Conservation (phyloP, 2,888 invertebrate genomes). For the Thumatha senex region DNA sequence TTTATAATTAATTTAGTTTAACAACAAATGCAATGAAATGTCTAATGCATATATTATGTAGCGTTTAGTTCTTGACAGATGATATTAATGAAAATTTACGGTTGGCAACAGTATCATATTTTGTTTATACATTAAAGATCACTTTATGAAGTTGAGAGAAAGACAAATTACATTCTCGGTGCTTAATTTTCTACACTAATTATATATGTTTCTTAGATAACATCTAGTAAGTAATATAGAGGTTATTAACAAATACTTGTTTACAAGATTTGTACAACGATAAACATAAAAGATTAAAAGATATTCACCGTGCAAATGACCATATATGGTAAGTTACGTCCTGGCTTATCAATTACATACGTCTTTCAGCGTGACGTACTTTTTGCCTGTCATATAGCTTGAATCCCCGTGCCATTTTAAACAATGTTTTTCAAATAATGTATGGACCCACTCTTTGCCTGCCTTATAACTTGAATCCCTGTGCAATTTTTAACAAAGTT, state of each 20-base stretch:
- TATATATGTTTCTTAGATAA: slow-evolving; percentile 4
- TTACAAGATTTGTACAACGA: slow-evolving; percentile 15
- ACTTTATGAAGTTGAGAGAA: not conserved
- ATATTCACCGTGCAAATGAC: not conserved
- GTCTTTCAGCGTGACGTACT: too few relatives aligned
- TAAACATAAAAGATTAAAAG: not conserved
- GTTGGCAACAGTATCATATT: not conserved
- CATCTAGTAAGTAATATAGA: slow-evolving; percentile 12
- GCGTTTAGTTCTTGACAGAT: not conserved
- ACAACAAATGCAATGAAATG: not conserved
- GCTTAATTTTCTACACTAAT: slow-evolving; percentile 7
- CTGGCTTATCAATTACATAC: too few relatives aligned
- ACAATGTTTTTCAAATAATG: too few relatives aligned
- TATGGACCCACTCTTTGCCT: too few relatives aligned
- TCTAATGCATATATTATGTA: not conserved
- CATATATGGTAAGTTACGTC: not conserved
- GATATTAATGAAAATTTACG: slow-evolving; percentile 3
- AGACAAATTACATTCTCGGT: slow-evolving; percentile 1
- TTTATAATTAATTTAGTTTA: not conserved
- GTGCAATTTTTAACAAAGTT: too few relatives aligned
- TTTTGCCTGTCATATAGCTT: too few relatives aligned
- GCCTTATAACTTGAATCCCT: too few relatives aligned
- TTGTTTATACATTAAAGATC: not conserved
- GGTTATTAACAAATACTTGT: slow-evolving; percentile 17
- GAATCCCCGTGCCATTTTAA: too few relatives aligned